Evolutionary conservation across 2,888 invertebrate genomes (phyloP).

Genomic region (Buathra laborator): DNA sequence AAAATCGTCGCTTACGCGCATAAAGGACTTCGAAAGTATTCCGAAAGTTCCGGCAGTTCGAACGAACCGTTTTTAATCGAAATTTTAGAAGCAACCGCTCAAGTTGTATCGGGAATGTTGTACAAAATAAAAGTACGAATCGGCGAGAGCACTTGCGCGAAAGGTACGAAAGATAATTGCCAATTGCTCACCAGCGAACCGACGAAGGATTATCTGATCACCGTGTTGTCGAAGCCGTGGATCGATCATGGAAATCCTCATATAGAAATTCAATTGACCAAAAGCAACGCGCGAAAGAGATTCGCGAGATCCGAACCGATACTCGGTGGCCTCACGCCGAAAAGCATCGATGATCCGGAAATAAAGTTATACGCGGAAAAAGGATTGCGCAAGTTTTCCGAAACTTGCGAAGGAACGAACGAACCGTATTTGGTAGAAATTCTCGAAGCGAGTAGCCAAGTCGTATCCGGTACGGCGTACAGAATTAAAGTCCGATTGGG

Average conservation of each 20-base stretch:
- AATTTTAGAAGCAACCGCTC: constrained; percentile 85
- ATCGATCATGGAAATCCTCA: constrained; percentile 84
- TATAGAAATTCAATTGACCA: constrained; percentile 46
- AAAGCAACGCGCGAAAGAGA: background rate
- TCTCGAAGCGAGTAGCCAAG: constrained; percentile 85
- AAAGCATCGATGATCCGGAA: constrained; percentile 85
- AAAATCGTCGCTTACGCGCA: constrained; percentile 69
- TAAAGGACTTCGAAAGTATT: constrained; percentile 73
- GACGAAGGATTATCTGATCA: constrained; percentile 84
- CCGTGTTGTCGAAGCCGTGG: constrained; percentile 88
- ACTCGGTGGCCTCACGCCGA: background rate
- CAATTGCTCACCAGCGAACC: constrained; percentile 77
- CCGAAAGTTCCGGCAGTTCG: constrained; percentile 69
- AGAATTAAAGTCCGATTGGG: constrained; percentile 88
- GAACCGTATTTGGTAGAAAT: constrained; percentile 84
- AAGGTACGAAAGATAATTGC: constrained; percentile 79
- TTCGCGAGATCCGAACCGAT: background rate
- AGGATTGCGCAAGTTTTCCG: constrained; percentile 75
- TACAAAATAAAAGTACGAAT: constrained; percentile 88
- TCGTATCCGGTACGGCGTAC: constrained; percentile 87
- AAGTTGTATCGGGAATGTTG: constrained; percentile 87
- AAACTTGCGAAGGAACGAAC: constrained; percentile 69
- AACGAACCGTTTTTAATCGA: constrained; percentile 82
- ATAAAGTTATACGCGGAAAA: constrained; percentile 69
- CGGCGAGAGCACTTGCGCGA: constrained; percentile 87